Base-by-base conservation (phyloP, 2,797 vertebrate genomes). In the Acanthopagrus latus region DNA sequence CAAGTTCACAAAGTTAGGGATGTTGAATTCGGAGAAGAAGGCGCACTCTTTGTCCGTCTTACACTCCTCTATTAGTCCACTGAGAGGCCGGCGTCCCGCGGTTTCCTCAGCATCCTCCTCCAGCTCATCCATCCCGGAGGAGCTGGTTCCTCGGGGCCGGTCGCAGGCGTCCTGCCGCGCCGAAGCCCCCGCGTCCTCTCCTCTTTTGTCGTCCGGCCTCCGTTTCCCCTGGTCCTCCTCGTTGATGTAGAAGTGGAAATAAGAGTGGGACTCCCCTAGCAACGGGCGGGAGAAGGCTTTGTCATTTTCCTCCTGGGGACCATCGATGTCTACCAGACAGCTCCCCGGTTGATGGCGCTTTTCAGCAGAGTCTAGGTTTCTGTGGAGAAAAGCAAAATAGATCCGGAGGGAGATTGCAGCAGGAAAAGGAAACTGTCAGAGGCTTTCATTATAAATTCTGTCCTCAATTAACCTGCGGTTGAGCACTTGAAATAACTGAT, bases 1-100 rank as follows among this genome's bases (percentile, higher is more conserved):
- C 9, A 96, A 94, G 85, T 95, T 96, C 83, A 98, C 96, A 60
- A 97, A 97, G 81, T 98, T 98, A 2, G 97, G 97, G 79, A 98
- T 97, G 89, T 96, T 96, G 82, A 97, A 97, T 69, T 96, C 95
- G 58, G 95, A 90, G 43, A 96, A 91, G 76, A 93, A 92, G 44
- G 84, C 89, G 5, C 92, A 75, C n/a, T 96, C 95, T 59, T 93
- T 92, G 21, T 94, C 94, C 11, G 91, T 84, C 25, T 14, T 83
- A 41, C 65, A 71, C 1, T 89, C 76, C 58, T 88, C 91, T 58
- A 88, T 79, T 54, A 89, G 63, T 77, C 82, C 93, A 5, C 51
- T 76, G 7, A 89, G 82, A 67, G 69, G 64, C 3, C 58, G 84
- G 58, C 20, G 75, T 17, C 7, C 72, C 7, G 23, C 66, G 0